Percentiles rank a stretch among this genome's conserved stretches.
phyloP scores from a whole-genome alignment of 2,888 invertebrate genomes.

The Bombyx huttoni region DNA sequence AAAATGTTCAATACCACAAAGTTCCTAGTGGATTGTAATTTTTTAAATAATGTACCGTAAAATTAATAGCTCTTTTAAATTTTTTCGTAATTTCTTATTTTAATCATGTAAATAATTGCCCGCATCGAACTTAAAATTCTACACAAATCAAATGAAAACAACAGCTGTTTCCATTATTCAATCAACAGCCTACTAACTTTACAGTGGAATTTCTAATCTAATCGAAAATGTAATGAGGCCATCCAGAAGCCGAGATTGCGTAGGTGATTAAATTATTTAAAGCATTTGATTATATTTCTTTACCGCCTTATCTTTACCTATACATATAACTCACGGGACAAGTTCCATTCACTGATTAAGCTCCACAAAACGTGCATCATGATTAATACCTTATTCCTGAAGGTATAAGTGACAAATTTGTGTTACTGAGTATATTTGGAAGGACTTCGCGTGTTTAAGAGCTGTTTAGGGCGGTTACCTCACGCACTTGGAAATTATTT shows the following conservation, averaged over 20 bases:
- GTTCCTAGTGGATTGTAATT: too few species aligned
- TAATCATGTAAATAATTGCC: neutral
- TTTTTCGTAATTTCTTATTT: neutral
- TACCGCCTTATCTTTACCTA: conserved; percentile 38
- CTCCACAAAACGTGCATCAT: conserved; percentile 21
- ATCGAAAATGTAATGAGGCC: conserved; percentile 3
- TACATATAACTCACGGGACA: conserved; percentile 51
- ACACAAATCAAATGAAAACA: neutral
- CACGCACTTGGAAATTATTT: conserved; percentile 69
- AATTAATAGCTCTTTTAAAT: too few species aligned
- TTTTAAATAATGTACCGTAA: too few species aligned
- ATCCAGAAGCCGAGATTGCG: conserved; percentile 7
- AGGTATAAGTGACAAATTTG: conserved; percentile 16
- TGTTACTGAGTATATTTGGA: conserved; percentile 12
- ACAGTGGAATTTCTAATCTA: conserved; percentile 2
- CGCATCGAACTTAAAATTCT: neutral
- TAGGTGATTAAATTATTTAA: conserved; percentile 18
- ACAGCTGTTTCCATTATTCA: conserved; percentile 3
- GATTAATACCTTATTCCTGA: conserved; percentile 7
- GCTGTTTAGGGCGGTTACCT: conserved; percentile 46
- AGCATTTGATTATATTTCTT: conserved; percentile 36
- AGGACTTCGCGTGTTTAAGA: conserved; percentile 41
- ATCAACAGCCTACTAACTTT: neutral
- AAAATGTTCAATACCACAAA: too few species aligned
- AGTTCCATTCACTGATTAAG: conserved; percentile 52